These are phyloP conservation scores for Craseonycteris thonglongyai DNA, from an alignment of 2,113 vertebrate genomes.

Conservation along the genomic window DNA sequence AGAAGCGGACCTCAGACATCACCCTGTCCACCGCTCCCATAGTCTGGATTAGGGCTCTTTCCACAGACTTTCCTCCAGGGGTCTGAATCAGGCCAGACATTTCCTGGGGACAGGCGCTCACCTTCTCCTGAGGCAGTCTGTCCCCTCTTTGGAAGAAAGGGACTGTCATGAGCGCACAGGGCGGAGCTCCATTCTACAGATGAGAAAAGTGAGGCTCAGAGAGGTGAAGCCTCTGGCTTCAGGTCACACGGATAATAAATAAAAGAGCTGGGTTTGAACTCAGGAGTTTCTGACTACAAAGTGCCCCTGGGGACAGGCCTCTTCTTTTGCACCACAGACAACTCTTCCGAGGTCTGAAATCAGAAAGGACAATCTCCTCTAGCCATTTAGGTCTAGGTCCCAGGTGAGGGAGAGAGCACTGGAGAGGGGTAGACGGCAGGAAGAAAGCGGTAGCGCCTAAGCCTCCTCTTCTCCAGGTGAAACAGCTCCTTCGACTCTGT, in stretches of 20 bases:
- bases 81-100: background rate
- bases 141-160: constrained; percentile 5
- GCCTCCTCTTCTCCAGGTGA: background rate
- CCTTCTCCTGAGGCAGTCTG: background rate
- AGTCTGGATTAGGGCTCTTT: background rate
- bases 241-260: constrained; percentile 23
- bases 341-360: background rate
- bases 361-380: background rate
- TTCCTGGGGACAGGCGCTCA: background rate
- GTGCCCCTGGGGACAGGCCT: background rate
- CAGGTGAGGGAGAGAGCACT: no score
- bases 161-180: background rate
- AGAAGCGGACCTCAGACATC: background rate
- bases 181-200: constrained; percentile 6
- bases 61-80: background rate
- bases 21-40: background rate
- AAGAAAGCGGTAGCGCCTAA: no score
- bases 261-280: background rate
- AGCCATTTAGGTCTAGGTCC: no score
- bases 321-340: background rate
- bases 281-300: background rate
- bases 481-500: constrained; percentile 25
- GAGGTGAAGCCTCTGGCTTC: background rate
- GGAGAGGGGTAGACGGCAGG: no score
- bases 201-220: constrained; percentile 25